These are phyloP conservation scores for Tympanuchus pallidicinctus DNA, from an alignment of 2,113 vertebrate species.

Conservation along the genomic window DNA sequence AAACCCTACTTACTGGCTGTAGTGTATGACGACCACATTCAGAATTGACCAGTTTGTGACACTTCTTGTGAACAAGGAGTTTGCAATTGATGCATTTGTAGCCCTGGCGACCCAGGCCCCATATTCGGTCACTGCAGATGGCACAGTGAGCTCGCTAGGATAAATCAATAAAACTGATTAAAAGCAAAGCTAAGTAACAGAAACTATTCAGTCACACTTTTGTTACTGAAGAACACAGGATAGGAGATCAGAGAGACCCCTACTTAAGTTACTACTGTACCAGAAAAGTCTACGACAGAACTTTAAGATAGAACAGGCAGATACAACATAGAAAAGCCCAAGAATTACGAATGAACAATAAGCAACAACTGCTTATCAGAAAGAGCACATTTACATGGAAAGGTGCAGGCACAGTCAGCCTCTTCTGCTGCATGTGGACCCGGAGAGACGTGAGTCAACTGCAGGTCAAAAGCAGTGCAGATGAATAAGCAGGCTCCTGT, in stretches of 20 bases:
- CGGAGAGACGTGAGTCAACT: neutral
- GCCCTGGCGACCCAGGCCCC: constrained; percentile 96
- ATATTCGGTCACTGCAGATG: constrained; percentile 97
- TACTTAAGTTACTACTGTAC: neutral
- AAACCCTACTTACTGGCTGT: constrained; percentile 75
- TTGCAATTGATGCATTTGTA: constrained; percentile 99
- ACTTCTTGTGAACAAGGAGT: constrained; percentile 98
- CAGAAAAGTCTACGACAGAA: neutral
- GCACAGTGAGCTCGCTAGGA: constrained; percentile 95
- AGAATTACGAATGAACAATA: neutral
- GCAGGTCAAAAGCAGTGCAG: neutral
- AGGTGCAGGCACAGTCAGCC: neutral
- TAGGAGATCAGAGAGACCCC: neutral
- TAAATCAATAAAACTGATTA: neutral
- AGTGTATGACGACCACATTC: constrained; percentile 90
- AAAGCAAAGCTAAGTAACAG: neutral
- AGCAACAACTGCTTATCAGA: neutral
- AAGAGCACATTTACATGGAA: neutral
- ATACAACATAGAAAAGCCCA: neutral
- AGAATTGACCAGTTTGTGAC: constrained; percentile 92
- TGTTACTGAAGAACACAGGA: neutral
- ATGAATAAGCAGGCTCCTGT: neutral
- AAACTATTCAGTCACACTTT: neutral
- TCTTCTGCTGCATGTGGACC: neutral
- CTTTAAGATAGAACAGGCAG: neutral